Evolutionary conservation across 2,797 vertebrate species (phyloP), one percentile per base, ranked within the genome.

Genomic region (Pseudochirops corinnae): DNA sequence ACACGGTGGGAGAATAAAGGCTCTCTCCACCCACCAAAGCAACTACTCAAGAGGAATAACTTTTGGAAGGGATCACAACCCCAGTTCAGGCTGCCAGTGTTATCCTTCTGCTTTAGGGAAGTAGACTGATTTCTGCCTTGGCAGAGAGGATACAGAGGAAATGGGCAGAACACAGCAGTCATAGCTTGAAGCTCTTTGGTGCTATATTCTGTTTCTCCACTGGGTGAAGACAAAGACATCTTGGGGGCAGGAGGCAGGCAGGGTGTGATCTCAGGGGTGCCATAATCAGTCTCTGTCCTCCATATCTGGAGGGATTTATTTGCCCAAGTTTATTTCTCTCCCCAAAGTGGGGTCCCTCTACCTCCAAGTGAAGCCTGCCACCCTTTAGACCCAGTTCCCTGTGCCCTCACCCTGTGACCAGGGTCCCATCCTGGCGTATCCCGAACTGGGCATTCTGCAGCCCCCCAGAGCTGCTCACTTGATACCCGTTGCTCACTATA

Each of bases 381-480:
- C 56, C 95, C 93, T 21, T 0, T 55, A 55, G 53, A 60, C 92
- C 52, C 90, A 9, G 12, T 0, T 5, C 33, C 92, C 90, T 0
- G 74, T n/a, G n/a, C 55, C 95, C 99, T 99, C 98, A 99, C 99
- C 99, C 99, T 0, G 99, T 99, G 96, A 99, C 99, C 93, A 99
- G 98, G 5, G 98, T 99, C 91, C 99, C 99, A 82, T 99, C 99
- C 96, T 97, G 99, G 97, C 99, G 99, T 98, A 99, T 99, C 90
- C 99, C 99, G 97, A 99, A 99, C 98, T 99, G 99, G n/a, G 99
- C 99, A 0, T 99, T 99, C 97, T 99, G 99, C 90, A 99, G 39
- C 0, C 99, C 99, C 18, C 97, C 95, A 16, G 99, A 99, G 98
- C 99, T 98, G 95, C 82, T 98, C 97, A 99, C 99, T 98, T 97